phyloP scores from a whole-genome alignment of 2,888 invertebrate species.

The Atethmia centrago region DNA sequence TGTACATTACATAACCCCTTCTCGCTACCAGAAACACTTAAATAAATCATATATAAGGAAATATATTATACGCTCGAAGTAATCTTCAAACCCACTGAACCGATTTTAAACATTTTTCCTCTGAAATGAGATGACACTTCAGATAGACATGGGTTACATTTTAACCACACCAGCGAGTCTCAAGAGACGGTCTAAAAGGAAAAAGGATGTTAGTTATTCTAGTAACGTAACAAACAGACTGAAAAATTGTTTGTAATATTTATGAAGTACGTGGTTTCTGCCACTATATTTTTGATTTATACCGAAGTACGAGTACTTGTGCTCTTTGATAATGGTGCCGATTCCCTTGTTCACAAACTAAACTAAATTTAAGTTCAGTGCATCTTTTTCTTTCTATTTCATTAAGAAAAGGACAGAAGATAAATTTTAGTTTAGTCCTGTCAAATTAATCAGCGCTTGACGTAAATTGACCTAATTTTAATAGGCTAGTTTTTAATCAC shows the following conservation, averaged over 20 bases:
- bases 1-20: too few species aligned
- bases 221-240: slow-evolving; percentile 26
- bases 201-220: slow-evolving; percentile 32
- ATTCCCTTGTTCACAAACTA: too few species aligned
- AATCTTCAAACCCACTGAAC: slow-evolving; percentile 46
- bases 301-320: not conserved
- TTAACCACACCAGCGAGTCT: slow-evolving; percentile 31
- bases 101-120: slow-evolving; percentile 39
- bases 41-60: slow-evolving; percentile 15
- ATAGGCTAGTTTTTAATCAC: too few species aligned
- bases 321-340: too few species aligned
- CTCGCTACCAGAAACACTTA: too few species aligned
- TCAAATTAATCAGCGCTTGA: too few species aligned
- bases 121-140: slow-evolving; percentile 36
- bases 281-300: not conserved
- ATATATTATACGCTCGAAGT: slow-evolving; percentile 33
- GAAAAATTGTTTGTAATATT: slow-evolving; percentile 28
- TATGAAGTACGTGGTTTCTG: not conserved
- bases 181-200: slow-evolving; percentile 19
- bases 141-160: slow-evolving; percentile 49
- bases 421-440: too few species aligned
- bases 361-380: too few species aligned
- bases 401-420: too few species aligned
- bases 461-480: too few species aligned
- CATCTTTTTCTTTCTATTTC: too few species aligned